Conservation (phyloP, 2,888 invertebrate genomes). For the Lycocerus yunnanus region DNA sequence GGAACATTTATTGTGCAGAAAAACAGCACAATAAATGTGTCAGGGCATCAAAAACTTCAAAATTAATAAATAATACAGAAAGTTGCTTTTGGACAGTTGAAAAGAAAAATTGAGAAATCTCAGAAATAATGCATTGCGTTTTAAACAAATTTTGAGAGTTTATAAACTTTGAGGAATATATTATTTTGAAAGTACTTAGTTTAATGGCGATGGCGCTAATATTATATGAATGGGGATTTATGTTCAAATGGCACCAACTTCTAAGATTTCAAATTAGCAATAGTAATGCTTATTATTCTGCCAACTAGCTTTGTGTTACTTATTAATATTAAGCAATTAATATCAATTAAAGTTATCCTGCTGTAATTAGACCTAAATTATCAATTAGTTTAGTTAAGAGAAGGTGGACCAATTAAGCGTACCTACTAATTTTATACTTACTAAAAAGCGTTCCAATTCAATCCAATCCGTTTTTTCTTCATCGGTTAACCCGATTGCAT, state of each 20-base stretch:
- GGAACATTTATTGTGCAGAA: not conserved
- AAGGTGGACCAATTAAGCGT: not conserved
- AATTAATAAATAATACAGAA: not conserved
- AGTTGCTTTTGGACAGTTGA: not conserved
- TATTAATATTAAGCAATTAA: not conserved
- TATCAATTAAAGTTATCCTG: not conserved
- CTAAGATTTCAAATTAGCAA: not conserved
- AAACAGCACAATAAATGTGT: not conserved
- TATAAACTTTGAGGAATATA: not conserved
- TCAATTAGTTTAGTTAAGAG: not conserved
- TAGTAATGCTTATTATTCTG: not conserved
- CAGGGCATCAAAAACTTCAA: not conserved
- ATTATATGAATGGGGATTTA: not conserved
- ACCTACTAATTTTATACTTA: not conserved
- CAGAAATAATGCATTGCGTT: not conserved
- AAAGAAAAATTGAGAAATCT: not conserved
- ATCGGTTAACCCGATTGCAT: not conserved
- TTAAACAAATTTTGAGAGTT: not conserved
- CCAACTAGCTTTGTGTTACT: not conserved
- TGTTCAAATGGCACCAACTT: too few species aligned
- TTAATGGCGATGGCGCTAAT: too few species aligned
- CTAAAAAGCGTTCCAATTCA: not conserved
- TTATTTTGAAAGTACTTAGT: too few species aligned
- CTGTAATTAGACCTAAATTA: conserved; percentile 1
- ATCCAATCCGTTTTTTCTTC: not conserved